These are phyloP conservation scores for Pteria penguin DNA, from an alignment of 2,888 invertebrate genomes.

Conservation along the genomic window DNA sequence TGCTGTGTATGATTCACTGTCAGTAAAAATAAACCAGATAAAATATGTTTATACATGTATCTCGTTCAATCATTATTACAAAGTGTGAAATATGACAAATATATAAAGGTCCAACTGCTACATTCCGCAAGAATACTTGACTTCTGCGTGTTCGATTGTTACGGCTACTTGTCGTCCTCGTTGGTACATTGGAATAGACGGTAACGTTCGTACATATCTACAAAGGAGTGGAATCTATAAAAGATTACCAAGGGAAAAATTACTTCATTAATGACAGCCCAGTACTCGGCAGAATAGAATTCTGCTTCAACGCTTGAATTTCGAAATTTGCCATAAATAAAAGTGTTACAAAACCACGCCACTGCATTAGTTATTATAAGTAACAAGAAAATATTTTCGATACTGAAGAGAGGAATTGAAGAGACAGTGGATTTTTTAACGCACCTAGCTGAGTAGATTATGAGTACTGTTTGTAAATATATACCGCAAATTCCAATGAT, in stretches of 20 bases:
- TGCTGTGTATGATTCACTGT: too few species aligned
- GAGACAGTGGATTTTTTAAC: not conserved
- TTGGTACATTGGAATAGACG: too few species aligned
- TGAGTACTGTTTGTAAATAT: slow-evolving; percentile 14
- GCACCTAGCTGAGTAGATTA: slow-evolving; percentile 1
- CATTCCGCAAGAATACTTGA: too few species aligned
- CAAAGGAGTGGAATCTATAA: slow-evolving; percentile 17
- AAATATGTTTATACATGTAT: too few species aligned
- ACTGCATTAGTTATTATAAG: not conserved
- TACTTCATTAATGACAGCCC: not conserved
- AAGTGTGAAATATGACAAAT: too few species aligned
- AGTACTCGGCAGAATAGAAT: not conserved
- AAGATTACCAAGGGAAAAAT: slow-evolving; percentile 2
- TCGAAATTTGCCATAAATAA: not conserved
- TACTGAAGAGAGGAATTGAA: not conserved
- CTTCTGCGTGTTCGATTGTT: too few species aligned
- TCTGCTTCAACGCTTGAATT: not conserved
- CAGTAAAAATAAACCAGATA: too few species aligned
- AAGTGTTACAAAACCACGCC: not conserved
- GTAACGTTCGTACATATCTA: slow-evolving; percentile 21
- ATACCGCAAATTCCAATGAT: slow-evolving; percentile 1
- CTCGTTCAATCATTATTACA: too few species aligned
- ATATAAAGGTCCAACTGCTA: too few species aligned
- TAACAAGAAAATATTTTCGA: not conserved
- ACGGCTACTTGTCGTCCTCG: too few species aligned